phyloP scores from a whole-genome alignment of 1,140 invertebrate genomes.

The Pararge aegeria region DNA sequence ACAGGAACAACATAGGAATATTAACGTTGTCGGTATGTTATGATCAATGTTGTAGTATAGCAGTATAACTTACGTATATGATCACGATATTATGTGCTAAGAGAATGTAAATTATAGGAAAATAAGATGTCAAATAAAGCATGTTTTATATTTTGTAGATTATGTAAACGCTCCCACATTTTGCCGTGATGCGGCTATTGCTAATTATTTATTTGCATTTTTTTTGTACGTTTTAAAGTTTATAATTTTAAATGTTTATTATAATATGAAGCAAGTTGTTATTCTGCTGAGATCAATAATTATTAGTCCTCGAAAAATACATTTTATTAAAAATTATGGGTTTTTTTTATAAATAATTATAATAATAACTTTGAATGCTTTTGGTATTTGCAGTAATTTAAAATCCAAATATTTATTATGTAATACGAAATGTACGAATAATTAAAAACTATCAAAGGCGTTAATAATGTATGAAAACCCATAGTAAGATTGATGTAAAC shows the following conservation, averaged over 20 bases:
- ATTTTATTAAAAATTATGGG: constrained; percentile 32
- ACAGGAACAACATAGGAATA: no score
- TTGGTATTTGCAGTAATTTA: neutral
- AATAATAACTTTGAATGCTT: neutral
- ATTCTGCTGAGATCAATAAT: constrained; percentile 55
- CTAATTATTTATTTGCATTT: constrained; percentile 79
- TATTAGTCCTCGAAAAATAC: constrained; percentile 27
- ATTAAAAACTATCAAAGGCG: constrained; percentile 2
- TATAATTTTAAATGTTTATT: constrained; percentile 72
- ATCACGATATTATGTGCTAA: constrained; percentile 64
- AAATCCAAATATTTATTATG: neutral
- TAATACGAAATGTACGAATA: neutral
- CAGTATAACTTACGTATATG: constrained; percentile 60
- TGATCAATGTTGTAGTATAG: constrained; percentile 53
- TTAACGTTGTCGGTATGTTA: constrained; percentile 10
- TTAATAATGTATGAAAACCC: constrained; percentile 29
- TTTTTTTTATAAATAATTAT: constrained; percentile 21
- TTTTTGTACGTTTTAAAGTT: constrained; percentile 66
- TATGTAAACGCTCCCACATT: constrained; percentile 68
- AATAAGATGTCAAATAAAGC: constrained; percentile 67
- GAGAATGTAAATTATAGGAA: constrained; percentile 70
- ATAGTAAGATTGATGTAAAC: constrained; percentile 44
- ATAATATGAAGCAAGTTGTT: constrained; percentile 51
- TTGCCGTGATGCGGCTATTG: constrained; percentile 57
- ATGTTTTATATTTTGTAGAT: constrained; percentile 78